phyloP scores from a whole-genome alignment of 2,113 vertebrate species.

The Microtus richardsoni region DNA sequence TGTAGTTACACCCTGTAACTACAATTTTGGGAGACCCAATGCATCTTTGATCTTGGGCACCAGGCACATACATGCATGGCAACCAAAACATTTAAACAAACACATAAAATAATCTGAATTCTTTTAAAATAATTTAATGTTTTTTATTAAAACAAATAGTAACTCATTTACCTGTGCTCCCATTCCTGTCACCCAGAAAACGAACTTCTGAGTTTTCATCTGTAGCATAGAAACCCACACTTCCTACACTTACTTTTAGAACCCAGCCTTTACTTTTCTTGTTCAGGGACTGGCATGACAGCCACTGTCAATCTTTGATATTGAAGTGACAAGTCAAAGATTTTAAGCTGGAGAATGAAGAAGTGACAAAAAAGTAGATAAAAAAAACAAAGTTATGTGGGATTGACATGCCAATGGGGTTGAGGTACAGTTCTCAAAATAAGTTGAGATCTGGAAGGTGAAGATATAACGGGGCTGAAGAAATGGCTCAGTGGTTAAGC shows the following conservation, averaged over 20 bases:
- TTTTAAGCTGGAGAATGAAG: background rate
- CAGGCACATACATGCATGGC: background rate
- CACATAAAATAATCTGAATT: background rate
- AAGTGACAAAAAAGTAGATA: background rate
- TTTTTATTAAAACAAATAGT: conserved; percentile 18
- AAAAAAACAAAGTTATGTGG: background rate
- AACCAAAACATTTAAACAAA: background rate
- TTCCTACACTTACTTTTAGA: background rate
- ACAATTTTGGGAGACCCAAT: background rate
- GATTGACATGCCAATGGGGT: background rate
- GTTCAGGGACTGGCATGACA: background rate
- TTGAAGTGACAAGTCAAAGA: background rate
- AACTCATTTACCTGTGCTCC: background rate
- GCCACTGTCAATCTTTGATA: background rate
- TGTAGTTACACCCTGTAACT: background rate
- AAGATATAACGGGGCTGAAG: background rate
- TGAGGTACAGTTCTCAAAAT: conserved; percentile 2
- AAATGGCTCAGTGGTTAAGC: too few relatives aligned
- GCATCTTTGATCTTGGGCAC: background rate
- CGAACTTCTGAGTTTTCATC: background rate
- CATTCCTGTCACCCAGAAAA: background rate
- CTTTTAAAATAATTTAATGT: background rate
- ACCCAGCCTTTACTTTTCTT: background rate
- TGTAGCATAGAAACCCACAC: background rate
- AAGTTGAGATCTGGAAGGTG: background rate